Conservation (phyloP, 1,140 invertebrate genomes). For the Brachionus angularis region DNA sequence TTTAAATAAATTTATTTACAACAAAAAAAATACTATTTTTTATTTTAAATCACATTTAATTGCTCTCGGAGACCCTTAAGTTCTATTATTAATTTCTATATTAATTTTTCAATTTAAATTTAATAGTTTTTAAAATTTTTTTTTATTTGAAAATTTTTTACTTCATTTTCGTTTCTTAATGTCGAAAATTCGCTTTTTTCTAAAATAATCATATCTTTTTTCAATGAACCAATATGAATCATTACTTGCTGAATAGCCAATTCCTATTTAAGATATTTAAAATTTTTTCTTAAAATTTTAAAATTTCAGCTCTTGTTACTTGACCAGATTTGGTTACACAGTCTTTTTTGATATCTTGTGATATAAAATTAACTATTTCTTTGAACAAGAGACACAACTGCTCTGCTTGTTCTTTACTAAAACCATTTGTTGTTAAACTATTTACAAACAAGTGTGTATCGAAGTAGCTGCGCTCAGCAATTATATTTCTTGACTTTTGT, state of each 20-base stretch:
- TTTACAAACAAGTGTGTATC: constrained; percentile 41
- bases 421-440: constrained; percentile 8
- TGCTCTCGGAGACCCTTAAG: constrained; percentile 4
- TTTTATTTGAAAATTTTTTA: constrained; percentile 43
- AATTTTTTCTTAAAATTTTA: too few species aligned
- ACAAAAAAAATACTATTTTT: constrained; percentile 1
- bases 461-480: constrained; percentile 37
- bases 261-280: constrained; percentile 48
- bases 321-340: constrained; percentile 38
- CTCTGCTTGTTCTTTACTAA: constrained; percentile 17
- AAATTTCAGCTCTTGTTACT: neutral
- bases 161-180: constrained; percentile 56
- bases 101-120: neutral
- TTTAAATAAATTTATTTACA: constrained; percentile 47
- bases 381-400: constrained; percentile 14
- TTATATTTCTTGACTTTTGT: constrained; percentile 11
- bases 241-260: constrained; percentile 56
- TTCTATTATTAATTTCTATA: constrained; percentile 14
- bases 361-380: constrained; percentile 38
- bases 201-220: constrained; percentile 58
- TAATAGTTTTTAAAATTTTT: neutral
- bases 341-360: constrained; percentile 32
- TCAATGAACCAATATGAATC: constrained; percentile 53
- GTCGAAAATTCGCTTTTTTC: constrained; percentile 58
- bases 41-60: neutral